A percentile compares a stretch with the other conserved stretches of the same genome.
These are phyloP conservation scores for Chaetogeoica ovagalla DNA, from an alignment of 2,888 invertebrate genomes.

Conservation along the genomic window DNA sequence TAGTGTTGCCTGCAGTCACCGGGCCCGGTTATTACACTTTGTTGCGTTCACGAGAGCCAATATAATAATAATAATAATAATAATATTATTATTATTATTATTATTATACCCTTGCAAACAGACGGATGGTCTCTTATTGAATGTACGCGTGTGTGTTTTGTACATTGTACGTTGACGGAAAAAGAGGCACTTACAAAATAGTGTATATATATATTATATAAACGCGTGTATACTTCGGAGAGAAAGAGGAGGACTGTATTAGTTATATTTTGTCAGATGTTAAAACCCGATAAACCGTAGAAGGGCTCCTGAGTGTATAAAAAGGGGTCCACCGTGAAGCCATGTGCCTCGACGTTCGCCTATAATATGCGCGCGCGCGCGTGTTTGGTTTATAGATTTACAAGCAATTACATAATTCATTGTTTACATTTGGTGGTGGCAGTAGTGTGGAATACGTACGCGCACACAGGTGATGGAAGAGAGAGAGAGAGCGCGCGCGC, in stretches of 20 bases:
- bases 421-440: constrained; percentile 49
- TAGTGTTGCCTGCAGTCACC: constrained; percentile 44
- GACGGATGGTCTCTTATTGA: constrained; percentile 15
- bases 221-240: neutral
- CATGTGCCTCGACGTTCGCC: constrained; percentile 45
- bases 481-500: neutral
- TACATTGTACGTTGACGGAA: constrained; percentile 29
- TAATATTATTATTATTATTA: too few species aligned
- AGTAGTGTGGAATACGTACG: constrained; percentile 23
- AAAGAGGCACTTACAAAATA: constrained; percentile 16
- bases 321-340: constrained; percentile 37
- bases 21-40: constrained; percentile 17
- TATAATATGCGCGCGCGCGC: neutral
- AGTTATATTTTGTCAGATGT: constrained; percentile 48
- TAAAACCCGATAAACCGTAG: constrained; percentile 35
- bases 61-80: too few species aligned
- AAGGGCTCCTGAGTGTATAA: neutral
- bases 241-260: constrained; percentile 4
- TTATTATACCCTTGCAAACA: constrained; percentile 22
- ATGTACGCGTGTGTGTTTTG: neutral
- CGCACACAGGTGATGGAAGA: neutral
- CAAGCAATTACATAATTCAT: constrained; percentile 53
- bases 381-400: constrained; percentile 52
- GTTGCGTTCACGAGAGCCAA: neutral
- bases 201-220: too few species aligned